A percentile compares a stretch with the other conserved stretches of the same genome.
Conservation (phyloP, 2,888 invertebrate species). For the Ophion obscuratus region DNA sequence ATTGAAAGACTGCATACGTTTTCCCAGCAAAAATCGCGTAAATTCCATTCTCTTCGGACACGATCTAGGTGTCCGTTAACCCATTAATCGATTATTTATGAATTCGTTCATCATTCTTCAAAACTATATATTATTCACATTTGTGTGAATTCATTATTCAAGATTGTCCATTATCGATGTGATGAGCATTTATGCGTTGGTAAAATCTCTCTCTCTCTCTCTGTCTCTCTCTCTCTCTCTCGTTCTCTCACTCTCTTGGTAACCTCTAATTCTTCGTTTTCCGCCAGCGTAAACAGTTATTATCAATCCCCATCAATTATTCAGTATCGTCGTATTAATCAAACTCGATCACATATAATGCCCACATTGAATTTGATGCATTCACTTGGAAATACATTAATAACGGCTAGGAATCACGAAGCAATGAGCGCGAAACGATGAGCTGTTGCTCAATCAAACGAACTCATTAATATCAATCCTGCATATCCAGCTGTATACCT, state of each 20-base stretch:
- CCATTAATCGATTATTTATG: neutral
- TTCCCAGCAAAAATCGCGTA: too few species aligned
- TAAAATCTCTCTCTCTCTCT: neutral
- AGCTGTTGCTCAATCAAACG: constrained; percentile 60
- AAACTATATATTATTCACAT: neutral
- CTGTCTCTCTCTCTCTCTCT: neutral
- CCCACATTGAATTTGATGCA: constrained; percentile 21
- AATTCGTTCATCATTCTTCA: neutral
- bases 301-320: constrained; percentile 39
- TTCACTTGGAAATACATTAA: constrained; percentile 49
- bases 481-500: constrained; percentile 18
- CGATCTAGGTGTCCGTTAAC: too few species aligned
- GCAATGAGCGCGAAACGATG: constrained; percentile 54
- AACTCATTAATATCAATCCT: constrained; percentile 64
- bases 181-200: neutral
- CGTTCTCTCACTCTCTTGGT: neutral
- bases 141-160: neutral
- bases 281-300: constrained; percentile 26
- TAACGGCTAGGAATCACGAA: constrained; percentile 35
- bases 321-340: constrained; percentile 50
- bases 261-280: neutral
- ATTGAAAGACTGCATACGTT: too few species aligned
- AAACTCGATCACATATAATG: constrained; percentile 32
- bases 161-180: constrained; percentile 6
- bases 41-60: too few species aligned